Evolutionary conservation across 2,113 vertebrate species (phyloP), one percentile per base, ranked within the genome.

Genomic region (Eptesicus fuscus): DNA sequence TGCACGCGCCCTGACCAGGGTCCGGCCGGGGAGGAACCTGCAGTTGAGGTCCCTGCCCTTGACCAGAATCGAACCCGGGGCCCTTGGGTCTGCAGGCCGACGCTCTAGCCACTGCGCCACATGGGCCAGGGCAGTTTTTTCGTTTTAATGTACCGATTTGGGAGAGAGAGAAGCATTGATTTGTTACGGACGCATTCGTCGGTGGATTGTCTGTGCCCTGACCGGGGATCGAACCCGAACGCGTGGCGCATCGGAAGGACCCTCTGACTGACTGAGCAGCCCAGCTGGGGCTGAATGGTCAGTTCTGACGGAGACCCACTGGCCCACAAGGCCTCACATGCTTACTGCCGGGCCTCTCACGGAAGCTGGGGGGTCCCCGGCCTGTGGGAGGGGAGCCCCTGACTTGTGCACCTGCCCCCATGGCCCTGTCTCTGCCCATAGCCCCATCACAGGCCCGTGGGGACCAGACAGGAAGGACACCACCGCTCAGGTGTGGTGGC

Each of bases 1-100:
- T 32, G 61, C 28, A 32, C 1, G 5, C 1, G 0, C 28, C 61
- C 61, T 2, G 4, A 61, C 59, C 59, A 61, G 59, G 59, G 59
- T 23, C 59, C 4, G 10, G 61, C 61, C 13, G 4, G 61, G 61
- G 12, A 30, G 4, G 61, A 63, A 28, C 61, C 61, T 14, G 22
- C 25, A 0, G 12, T 0, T 0, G 4, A 30, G 59, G 28, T 13
- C 4, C 2, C 11, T 30, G 11, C 61, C 61, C 61, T 63, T 63
- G 61, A 63, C 12, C 12, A 0, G 61, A 63, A 63, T 63, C 12
- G 61, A 63, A 63, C 25, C 59, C 12, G 28, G 25, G 53, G 12
- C 4, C 59, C 12, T 5, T 30, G 25, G 59, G 59, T 32, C 28
- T 7, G 13, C 28, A 32, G 61, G 61, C 28, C 2, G 59, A 63